Conservation (phyloP, 2,113 vertebrate species). For the Seriola quinqueradiata region DNA sequence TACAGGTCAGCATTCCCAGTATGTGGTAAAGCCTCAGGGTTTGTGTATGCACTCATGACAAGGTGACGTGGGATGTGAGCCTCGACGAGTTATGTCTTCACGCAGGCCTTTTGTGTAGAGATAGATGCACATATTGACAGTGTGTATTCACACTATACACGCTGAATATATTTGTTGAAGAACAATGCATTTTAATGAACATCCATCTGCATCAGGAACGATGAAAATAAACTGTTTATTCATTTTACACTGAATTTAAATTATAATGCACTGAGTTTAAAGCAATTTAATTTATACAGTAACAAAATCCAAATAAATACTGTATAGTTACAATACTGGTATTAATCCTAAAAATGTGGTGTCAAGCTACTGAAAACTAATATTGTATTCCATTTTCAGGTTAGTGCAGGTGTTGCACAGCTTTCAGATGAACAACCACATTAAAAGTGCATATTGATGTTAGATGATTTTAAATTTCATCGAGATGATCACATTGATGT, state of each 20-base stretch:
- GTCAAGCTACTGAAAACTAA: not conserved
- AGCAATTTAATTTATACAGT: not conserved
- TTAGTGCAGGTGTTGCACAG: too few relatives aligned
- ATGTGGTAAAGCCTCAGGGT: not conserved
- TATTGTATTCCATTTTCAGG: not conserved
- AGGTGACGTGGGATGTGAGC: not conserved
- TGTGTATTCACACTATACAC: slow-evolving; percentile 31
- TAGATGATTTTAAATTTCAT: not conserved
- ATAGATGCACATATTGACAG: slow-evolving; percentile 29
- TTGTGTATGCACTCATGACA: not conserved
- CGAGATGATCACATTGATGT: not conserved
- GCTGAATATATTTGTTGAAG: slow-evolving; percentile 51
- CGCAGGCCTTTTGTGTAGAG: slow-evolving; percentile 24
- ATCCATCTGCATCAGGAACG: slow-evolving; percentile 36
- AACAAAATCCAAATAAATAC: not conserved
- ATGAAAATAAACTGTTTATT: slow-evolving; percentile 38
- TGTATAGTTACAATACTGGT: not conserved
- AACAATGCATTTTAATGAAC: slow-evolving; percentile 59
- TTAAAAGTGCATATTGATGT: too few relatives aligned
- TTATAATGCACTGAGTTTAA: not conserved
- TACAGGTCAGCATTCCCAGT: not conserved
- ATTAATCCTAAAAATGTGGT: not conserved
- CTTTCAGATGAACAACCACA: too few relatives aligned
- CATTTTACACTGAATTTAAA: slow-evolving; percentile 42
- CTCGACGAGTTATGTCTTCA: not conserved